Conservation (phyloP, 1,140 invertebrate genomes). For the Drosophila pectinifera region DNA sequence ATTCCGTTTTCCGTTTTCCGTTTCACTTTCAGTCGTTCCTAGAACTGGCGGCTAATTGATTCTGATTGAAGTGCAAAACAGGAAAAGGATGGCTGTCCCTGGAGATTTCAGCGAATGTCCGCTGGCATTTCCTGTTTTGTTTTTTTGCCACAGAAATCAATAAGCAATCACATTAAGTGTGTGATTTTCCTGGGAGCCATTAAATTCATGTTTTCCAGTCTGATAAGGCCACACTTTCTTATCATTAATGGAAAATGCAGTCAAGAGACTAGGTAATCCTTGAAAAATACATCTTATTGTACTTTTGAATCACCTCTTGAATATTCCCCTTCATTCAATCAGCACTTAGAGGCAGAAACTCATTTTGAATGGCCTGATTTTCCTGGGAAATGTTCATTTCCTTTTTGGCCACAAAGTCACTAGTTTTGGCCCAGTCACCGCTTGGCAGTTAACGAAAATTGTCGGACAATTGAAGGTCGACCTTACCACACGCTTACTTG, state of each 20-base stretch:
- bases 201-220: not conserved
- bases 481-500: slow-evolving; percentile 14
- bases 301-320: too few relatives aligned
- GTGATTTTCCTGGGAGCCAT: not conserved
- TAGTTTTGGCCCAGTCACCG: slow-evolving; percentile 22
- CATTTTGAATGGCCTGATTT: too few relatives aligned
- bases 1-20: not conserved
- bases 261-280: too few relatives aligned
- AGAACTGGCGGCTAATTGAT: slow-evolving; percentile 12
- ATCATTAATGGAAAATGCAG: not conserved
- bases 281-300: too few relatives aligned
- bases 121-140: slow-evolving; percentile 1
- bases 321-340: too few relatives aligned
- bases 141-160: slow-evolving; percentile 12
- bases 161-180: slow-evolving; percentile 25
- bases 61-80: slow-evolving; percentile 6
- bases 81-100: slow-evolving; percentile 1
- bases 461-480: slow-evolving; percentile 37
- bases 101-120: slow-evolving; percentile 7
- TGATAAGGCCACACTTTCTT: not conserved
- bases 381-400: not conserved
- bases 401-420: slow-evolving; percentile 1
- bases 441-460: slow-evolving; percentile 24
- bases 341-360: too few relatives aligned
- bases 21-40: slow-evolving; percentile 9